Percentiles rank a stretch among this genome's conserved stretches.
phyloP scores from a whole-genome alignment of 2,113 vertebrate genomes.

The Dasypus novemcinctus region DNA sequence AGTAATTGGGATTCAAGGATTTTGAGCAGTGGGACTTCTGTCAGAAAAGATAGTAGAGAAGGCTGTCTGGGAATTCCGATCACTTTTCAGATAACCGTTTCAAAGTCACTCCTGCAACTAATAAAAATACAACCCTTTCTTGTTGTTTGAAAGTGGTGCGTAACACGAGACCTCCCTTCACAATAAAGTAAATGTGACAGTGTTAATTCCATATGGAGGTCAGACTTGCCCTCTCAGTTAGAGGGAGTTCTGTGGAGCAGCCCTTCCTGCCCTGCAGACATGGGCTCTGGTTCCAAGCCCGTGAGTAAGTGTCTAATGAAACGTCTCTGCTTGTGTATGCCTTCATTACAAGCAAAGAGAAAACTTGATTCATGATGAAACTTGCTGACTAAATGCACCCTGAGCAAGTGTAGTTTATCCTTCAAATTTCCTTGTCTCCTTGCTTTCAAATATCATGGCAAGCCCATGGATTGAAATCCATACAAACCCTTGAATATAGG shows the following conservation, averaged over 20 bases:
- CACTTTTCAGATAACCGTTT: background rate
- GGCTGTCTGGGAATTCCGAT: background rate
- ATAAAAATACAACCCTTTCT: background rate
- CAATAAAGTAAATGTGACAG: background rate
- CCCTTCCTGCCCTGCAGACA: background rate
- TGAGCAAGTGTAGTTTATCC: background rate
- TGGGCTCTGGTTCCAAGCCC: conserved; percentile 7
- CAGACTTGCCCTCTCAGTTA: background rate
- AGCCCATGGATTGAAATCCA: background rate
- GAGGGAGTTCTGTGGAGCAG: background rate
- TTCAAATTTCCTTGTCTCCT: background rate
- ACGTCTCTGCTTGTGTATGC: background rate
- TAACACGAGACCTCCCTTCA: background rate
- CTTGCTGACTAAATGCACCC: background rate
- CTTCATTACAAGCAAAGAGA: background rate
- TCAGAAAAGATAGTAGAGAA: background rate
- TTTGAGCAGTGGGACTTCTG: conserved; percentile 4
- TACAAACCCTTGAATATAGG: background rate
- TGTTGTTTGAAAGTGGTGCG: background rate
- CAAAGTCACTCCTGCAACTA: background rate
- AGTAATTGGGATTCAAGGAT: background rate
- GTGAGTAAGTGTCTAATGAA: background rate
- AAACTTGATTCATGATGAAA: conserved; percentile 12
- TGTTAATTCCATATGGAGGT: background rate
- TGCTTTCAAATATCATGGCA: background rate